Evolutionary conservation across 2,797 vertebrate genomes (phyloP), one percentile per base, ranked within the genome.

Genomic region (Lophotriccus pileatus): DNA sequence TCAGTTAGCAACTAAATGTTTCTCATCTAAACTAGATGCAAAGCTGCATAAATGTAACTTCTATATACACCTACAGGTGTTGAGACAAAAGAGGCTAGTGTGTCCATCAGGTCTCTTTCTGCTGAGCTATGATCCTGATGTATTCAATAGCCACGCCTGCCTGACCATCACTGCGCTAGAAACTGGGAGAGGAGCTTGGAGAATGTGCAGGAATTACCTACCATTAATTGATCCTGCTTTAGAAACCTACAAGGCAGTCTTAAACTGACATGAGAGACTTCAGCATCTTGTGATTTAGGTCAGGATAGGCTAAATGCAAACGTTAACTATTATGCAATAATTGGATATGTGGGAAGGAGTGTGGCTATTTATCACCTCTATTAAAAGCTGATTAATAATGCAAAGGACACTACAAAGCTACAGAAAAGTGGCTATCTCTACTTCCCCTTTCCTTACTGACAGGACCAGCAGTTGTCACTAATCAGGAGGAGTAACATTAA

Each of bases 301-400:
- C 73, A 91, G 62, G 72, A 60, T 41, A 34, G 44, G 34, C 52
- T 89, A 79, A 91, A 91, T 44, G 66, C 39, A 49, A 2, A 1
- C 21, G 44, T 52, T 77, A 44, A 85, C 93, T 83, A 81, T 55
- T 75, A 53, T 80, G 46, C 44, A 86, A 63, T 87, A 82, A 76
- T 9, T 85, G 53, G 44, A 30, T 74, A 39, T 74, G 37, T 80
- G 76, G 52, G 68, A 93, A 89, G 55, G 36, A 87, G 15, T 37
- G 32, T 44, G 52, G 43, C 49, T 77, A 59, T 80, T 85, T 28
- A 80, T 70, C 76, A 85, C 12, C 34, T 83, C 39, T 70, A 32
- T 80, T 68, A 83, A 87, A 70, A 46, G 62, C 7, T 59, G 32
- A 87, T 85, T 80, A 89, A 87, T 90, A 89, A 90, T 80, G 60